Evolutionary conservation across 2,797 vertebrate genomes (phyloP), one percentile per base, ranked within the genome.

Genomic region (Tapera naevia): DNA sequence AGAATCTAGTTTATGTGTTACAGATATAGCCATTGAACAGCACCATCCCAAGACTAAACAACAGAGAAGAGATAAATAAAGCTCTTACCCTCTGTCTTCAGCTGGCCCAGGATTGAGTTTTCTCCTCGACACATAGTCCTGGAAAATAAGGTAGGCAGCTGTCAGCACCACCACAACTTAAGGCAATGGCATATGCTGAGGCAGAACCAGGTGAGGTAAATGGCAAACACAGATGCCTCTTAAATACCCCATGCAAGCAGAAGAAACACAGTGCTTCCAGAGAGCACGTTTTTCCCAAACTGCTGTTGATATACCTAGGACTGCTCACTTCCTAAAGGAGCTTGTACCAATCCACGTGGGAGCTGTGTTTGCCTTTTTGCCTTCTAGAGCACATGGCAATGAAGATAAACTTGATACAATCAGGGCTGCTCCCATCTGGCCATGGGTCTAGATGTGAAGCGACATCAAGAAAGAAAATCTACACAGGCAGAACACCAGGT

Each of bases 51-150:
- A 93, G 70, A 25, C 35, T 65, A 62, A 80, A 61, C 17, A 61
- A n/a, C 37, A 21, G 0, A 51, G 13, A 71, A 33, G 17, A 90
- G 35, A 58, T 48, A 86, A 95, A 90, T 23, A 41, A 96, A 67
- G 62, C 54, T 98, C 99, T 99, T 97, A 99, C 99, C 98, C 94
- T 99, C 98, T 95, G 66, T 92, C 97, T 95, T 98, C 86, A 99
- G 97, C 97, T 99, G 99, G n/a, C 98, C 98, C 94, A 99, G 98
- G 97, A 99, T 99, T n/a, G 99, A 99, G 95, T 98, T 97, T 27
- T 99, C 99, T 94, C 99, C 99, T 97, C 99, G 96, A 97, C 98
- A 99, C 98, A 99, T 99, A 67, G 99, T 99, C 96, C 99, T 99
- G 95, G 78, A 98, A 97, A 95, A n/a, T 79, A 95, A 91, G 51